These are phyloP conservation scores for Meloidogyne exigua DNA, from an alignment of 1,140 invertebrate genomes.

Conservation along the genomic window DNA sequence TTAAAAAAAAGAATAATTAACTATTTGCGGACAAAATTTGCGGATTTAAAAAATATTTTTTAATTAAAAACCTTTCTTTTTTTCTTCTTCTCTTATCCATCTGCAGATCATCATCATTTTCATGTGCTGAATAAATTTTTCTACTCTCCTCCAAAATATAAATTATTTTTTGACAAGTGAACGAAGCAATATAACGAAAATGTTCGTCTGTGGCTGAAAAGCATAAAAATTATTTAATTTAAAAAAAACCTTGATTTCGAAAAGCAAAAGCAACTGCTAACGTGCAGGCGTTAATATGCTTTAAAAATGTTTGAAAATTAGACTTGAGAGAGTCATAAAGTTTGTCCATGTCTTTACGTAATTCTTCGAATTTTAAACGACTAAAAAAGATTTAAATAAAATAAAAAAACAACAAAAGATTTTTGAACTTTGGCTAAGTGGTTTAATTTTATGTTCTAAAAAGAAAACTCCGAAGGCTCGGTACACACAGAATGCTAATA, in stretches of 20 bases:
- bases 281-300: slow-evolving; percentile 7
- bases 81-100: slow-evolving; percentile 6
- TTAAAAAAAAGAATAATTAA: not conserved
- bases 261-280: slow-evolving; percentile 9
- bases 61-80: not conserved
- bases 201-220: slow-evolving; percentile 12
- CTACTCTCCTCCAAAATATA: slow-evolving; percentile 15
- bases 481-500: too few species aligned
- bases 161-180: slow-evolving; percentile 20
- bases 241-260: not conserved
- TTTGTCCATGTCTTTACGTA: slow-evolving; percentile 18
- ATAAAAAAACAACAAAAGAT: too few species aligned
- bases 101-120: slow-evolving; percentile 21
- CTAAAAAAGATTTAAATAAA: slow-evolving; percentile 21
- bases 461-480: too few species aligned
- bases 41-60: too few species aligned
- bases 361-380: slow-evolving; percentile 12
- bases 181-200: slow-evolving; percentile 16
- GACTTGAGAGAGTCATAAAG: not conserved
- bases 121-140: not conserved
- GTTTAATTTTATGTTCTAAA: too few species aligned
- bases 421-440: not conserved
- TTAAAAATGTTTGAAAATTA: slow-evolving; percentile 3
- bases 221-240: not conserved
- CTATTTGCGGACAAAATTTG: too few species aligned